Conservation (phyloP, 2,113 vertebrate species). For the Mesitornis unicolor region DNA sequence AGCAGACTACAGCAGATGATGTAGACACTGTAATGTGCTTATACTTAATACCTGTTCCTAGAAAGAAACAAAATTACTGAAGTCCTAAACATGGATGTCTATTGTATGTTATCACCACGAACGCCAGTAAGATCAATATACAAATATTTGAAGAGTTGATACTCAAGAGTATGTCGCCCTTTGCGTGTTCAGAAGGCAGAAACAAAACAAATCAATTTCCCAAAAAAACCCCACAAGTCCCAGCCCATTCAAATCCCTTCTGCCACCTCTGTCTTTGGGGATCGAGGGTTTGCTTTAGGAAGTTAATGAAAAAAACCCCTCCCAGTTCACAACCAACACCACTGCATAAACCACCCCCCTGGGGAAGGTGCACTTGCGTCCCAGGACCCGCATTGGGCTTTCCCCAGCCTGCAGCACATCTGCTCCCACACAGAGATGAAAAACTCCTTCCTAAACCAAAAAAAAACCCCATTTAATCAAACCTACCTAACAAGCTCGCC, state of each 20-base stretch:
- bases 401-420: background rate
- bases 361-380: background rate
- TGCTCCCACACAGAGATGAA: background rate
- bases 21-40: background rate
- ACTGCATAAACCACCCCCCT: background rate
- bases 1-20: background rate
- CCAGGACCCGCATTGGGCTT: background rate
- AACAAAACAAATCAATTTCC: background rate
- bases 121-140: background rate
- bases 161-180: background rate
- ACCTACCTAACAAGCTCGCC: background rate
- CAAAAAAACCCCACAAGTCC: background rate
- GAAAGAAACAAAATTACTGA: background rate
- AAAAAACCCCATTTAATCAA: background rate
- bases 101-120: background rate
- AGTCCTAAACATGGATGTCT: background rate
- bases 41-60: background rate
- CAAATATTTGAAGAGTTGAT: background rate
- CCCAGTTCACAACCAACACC: background rate
- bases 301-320: background rate
- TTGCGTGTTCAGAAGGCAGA: background rate
- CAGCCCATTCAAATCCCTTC: background rate
- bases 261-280: background rate
- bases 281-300: fast-evolving
- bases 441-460: background rate